Evolutionary conservation across 2,113 vertebrate species (phyloP).

Genomic region (Rhabdornis inornatus): DNA sequence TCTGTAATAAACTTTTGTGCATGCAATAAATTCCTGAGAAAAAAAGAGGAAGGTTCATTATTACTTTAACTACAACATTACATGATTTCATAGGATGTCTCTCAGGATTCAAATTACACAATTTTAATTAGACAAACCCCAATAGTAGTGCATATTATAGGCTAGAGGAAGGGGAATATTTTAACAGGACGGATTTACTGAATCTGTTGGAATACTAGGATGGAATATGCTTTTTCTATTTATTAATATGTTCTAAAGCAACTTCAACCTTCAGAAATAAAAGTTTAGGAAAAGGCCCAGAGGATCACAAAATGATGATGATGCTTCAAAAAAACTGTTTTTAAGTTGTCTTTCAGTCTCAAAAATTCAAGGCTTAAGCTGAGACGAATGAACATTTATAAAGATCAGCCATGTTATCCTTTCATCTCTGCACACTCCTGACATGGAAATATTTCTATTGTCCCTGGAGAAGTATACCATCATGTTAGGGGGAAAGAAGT

Average conservation of each 20-base stretch:
- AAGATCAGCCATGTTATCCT: not conserved
- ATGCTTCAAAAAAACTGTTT: not conserved
- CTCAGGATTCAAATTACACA: conserved; percentile 35
- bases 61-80: not conserved
- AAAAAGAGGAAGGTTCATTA: not conserved
- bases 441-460: not conserved
- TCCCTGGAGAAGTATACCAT: not conserved
- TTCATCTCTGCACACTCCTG: not conserved
- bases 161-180: not conserved
- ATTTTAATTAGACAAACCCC: conserved; percentile 13
- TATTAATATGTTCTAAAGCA: conserved; percentile 4
- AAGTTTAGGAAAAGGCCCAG: not conserved
- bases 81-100: not conserved
- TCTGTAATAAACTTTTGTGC: not conserved
- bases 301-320: not conserved
- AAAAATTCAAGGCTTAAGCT: not conserved
- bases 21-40: not conserved
- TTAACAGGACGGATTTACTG: not conserved
- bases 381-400: not conserved
- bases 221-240: not conserved
- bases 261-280: not conserved
- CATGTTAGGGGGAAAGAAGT: not conserved
- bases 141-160: not conserved
- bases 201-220: not conserved
- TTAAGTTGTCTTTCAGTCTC: not conserved